Percentiles rank a stretch among this genome's conserved stretches.
Conservation (phyloP, 2,797 vertebrate genomes). For the Gila robusta region DNA sequence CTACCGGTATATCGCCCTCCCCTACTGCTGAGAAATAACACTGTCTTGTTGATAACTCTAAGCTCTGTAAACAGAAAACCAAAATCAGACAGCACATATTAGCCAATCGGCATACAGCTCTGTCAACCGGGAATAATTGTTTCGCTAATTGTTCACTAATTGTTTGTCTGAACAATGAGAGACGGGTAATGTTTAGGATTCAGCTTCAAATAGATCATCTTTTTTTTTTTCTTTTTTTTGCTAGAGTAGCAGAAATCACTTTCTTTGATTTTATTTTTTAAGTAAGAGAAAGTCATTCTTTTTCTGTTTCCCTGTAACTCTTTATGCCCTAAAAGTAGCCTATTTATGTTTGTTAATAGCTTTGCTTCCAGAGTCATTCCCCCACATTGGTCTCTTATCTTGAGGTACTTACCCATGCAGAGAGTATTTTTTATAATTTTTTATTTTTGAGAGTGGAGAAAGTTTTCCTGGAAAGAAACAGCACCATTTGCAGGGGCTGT, state of each 20-base stretch:
- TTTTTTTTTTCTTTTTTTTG: background rate
- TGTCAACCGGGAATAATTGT: background rate
- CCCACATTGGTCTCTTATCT: background rate
- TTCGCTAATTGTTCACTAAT: slow-evolving; percentile 18
- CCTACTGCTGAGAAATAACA: background rate
- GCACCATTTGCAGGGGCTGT: slow-evolving; percentile 8
- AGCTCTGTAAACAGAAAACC: background rate
- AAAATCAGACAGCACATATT: background rate
- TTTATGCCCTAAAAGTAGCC: background rate
- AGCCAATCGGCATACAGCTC: background rate
- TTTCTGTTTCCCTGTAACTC: background rate
- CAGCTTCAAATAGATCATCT: background rate
- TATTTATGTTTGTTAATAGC: background rate
- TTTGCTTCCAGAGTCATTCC: background rate
- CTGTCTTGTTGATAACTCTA: background rate
- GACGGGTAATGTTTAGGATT: background rate
- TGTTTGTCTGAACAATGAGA: background rate
- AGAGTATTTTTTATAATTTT: background rate
- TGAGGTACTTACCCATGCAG: background rate
- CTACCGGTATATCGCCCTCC: background rate
- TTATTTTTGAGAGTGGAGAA: background rate
- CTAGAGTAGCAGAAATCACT: background rate
- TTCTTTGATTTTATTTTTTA: background rate
- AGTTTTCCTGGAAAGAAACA: background rate
- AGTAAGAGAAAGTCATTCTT: background rate